These are phyloP conservation scores for Columba janthina DNA, from an alignment of 2,113 vertebrate species.

Conservation along the genomic window DNA sequence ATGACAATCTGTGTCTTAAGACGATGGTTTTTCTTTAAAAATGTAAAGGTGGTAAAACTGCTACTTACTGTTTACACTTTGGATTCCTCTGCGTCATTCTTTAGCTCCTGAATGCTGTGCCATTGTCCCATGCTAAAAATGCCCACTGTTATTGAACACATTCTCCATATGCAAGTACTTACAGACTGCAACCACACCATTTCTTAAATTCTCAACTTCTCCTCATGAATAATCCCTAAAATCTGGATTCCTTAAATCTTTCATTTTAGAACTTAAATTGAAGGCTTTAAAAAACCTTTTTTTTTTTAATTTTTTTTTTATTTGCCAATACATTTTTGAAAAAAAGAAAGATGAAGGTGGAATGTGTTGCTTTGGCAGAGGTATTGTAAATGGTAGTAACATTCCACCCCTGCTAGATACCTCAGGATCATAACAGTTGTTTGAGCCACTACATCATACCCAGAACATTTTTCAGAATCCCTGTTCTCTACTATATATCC, in stretches of 20 bases:
- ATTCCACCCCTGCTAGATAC: not conserved
- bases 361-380: not conserved
- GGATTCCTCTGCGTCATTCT: not conserved
- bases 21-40: not conserved
- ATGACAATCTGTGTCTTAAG: not conserved
- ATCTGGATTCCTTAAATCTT: not conserved
- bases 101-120: not conserved
- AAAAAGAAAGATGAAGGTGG: not conserved
- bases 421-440: not conserved
- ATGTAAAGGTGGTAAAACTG: not conserved
- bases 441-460: not conserved
- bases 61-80: not conserved
- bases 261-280: not conserved
- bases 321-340: not conserved
- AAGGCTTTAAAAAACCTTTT: not conserved
- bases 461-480: not conserved
- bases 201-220: not conserved
- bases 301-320: not conserved
- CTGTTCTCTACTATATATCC: not conserved
- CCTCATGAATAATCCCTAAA: not conserved
- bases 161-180: not conserved
- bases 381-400: not conserved
- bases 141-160: not conserved
- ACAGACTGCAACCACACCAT: not conserved
- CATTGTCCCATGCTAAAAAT: not conserved